Percentiles rank a stretch among this genome's conserved stretches.
phyloP scores from a whole-genome alignment of 2,113 vertebrate species.

The Manacus vitellinus region DNA sequence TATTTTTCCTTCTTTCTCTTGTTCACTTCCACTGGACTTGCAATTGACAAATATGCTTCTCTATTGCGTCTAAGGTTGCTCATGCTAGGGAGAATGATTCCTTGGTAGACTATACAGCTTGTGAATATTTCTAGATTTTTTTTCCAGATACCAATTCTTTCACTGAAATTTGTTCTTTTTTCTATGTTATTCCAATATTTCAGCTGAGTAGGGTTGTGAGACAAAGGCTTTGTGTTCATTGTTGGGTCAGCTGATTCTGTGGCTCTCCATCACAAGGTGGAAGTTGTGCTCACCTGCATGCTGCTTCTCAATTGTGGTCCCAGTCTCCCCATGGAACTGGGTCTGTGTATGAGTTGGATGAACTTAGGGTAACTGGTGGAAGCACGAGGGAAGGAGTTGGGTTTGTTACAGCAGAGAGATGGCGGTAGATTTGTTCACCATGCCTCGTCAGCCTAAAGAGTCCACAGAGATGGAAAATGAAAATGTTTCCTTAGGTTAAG shows the following conservation, averaged over 20 bases:
- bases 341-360: not conserved
- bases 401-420: not conserved
- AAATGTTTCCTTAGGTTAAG: not conserved
- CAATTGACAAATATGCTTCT: not conserved
- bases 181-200: not conserved
- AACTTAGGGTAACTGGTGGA: not conserved
- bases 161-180: not conserved
- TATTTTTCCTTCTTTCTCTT: not conserved
- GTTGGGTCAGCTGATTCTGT: not conserved
- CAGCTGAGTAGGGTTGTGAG: not conserved
- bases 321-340: fast-evolving
- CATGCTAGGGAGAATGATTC: not conserved
- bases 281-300: not conserved
- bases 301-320: fast-evolving
- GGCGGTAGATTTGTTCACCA: not conserved
- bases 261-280: not conserved
- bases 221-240: not conserved
- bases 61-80: not conserved
- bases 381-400: not conserved
- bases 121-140: not conserved
- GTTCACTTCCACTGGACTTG: not conserved
- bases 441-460: not conserved
- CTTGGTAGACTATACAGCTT: not conserved
- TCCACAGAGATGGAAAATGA: not conserved
- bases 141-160: not conserved